Conservation (phyloP, 2,888 invertebrate genomes). For the Aporophyla nigra region DNA sequence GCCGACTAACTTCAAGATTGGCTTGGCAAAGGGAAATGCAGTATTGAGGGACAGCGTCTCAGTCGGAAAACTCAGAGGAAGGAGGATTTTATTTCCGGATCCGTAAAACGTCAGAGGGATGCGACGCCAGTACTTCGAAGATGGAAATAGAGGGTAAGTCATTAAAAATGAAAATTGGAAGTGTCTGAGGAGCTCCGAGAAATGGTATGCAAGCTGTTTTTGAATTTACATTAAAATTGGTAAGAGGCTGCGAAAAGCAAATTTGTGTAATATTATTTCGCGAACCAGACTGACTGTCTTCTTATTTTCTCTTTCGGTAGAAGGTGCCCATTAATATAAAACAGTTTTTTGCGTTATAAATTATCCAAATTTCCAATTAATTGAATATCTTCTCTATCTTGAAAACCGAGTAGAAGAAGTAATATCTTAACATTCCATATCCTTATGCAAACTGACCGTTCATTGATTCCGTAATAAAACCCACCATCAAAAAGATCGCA, state of each 20-base stretch:
- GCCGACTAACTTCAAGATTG: neutral
- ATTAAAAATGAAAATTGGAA: constrained; percentile 11
- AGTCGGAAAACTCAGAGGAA: constrained; percentile 46
- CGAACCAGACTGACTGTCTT: neutral
- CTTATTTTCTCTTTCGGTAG: too few relatives aligned
- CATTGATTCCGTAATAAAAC: constrained; percentile 40
- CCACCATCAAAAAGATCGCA: constrained; percentile 45
- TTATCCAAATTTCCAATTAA: neutral
- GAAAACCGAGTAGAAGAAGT: neutral
- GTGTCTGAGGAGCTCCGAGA: neutral
- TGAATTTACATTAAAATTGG: neutral
- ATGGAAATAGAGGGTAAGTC: constrained; percentile 13
- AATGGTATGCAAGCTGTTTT: neutral
- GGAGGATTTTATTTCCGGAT: constrained; percentile 56
- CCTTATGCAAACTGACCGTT: constrained; percentile 19
- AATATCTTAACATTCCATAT: neutral
- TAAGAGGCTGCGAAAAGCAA: neutral
- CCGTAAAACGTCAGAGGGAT: constrained; percentile 8
- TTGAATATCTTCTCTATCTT: neutral
- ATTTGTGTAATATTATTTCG: neutral
- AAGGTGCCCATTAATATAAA: neutral
- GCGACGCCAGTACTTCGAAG: neutral
- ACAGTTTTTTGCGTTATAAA: neutral
- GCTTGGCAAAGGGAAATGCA: constrained; percentile 34
- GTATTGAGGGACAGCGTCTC: constrained; percentile 11